Evolutionary conservation across 2,888 invertebrate genomes (phyloP).

Genomic region (Diaprepes abbreviatus): DNA sequence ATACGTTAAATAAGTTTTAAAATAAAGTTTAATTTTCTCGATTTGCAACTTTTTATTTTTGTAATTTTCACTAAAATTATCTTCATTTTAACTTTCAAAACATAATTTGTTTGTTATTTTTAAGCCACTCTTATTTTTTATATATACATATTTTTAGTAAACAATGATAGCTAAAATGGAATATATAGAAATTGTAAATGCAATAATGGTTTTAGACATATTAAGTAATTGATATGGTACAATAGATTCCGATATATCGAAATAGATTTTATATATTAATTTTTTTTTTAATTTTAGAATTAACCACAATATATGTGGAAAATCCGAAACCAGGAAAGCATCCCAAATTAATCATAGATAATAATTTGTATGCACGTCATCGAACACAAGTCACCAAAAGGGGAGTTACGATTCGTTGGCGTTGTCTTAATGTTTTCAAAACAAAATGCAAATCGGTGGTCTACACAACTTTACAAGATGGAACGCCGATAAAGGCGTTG

Average conservation of each 20-base stretch:
- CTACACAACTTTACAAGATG: slow-evolving; percentile 49
- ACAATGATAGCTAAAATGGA: too few species aligned
- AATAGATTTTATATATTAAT: slow-evolving; percentile 8
- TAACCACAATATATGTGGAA: slow-evolving; percentile 51
- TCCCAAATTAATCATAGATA: slow-evolving; percentile 53
- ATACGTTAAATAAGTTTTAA: too few species aligned
- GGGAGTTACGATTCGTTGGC: slow-evolving; percentile 50
- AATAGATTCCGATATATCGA: neutral
- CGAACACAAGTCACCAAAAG: slow-evolving; percentile 41
- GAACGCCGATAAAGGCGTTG: slow-evolving; percentile 43
- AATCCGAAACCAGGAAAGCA: slow-evolving; percentile 53
- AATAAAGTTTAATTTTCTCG: too few species aligned
- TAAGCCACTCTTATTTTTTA: too few species aligned
- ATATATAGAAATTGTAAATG: too few species aligned
- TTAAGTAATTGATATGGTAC: too few species aligned
- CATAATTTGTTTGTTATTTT: too few species aligned
- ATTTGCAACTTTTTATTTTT: too few species aligned
- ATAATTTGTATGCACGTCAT: slow-evolving; percentile 48
- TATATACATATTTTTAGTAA: too few species aligned
- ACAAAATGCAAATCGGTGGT: slow-evolving; percentile 51
- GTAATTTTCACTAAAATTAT: too few species aligned
- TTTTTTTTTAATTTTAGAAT: slow-evolving; percentile 37
- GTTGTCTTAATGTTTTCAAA: slow-evolving; percentile 49
- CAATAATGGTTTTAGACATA: too few species aligned
- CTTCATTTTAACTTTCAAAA: too few species aligned